Conservation (phyloP, 1,140 invertebrate genomes). For the Daktulosphaira vitifoliae region DNA sequence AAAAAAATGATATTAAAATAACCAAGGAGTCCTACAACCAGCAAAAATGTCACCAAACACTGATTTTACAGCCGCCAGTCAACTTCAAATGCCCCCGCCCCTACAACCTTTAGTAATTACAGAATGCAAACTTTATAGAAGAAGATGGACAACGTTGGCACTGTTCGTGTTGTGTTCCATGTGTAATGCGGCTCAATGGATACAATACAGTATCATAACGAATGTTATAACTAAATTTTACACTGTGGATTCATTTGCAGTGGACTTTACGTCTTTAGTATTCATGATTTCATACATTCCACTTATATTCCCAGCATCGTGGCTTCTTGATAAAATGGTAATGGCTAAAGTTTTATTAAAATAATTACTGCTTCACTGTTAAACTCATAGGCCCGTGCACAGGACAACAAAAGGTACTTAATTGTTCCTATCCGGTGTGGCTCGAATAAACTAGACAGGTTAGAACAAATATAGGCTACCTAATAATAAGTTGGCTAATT, state of each 20-base stretch:
- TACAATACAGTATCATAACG: constrained; percentile 79
- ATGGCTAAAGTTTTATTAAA: constrained; percentile 45
- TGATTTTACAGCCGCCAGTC: too few species aligned
- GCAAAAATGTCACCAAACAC: too few species aligned
- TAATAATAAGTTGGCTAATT: too few species aligned
- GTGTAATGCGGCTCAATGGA: constrained; percentile 82
- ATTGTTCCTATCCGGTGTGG: too few species aligned
- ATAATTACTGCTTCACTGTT: too few species aligned
- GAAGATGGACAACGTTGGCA: constrained; percentile 75
- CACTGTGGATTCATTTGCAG: constrained; percentile 55
- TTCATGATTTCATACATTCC: constrained; percentile 96
- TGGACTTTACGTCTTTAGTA: constrained; percentile 95
- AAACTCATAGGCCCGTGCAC: too few species aligned
- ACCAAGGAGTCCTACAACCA: too few species aligned
- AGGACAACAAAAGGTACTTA: too few species aligned
- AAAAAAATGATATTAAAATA: too few species aligned
- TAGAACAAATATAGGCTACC: too few species aligned
- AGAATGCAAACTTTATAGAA: constrained; percentile 50
- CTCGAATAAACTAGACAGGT: too few species aligned
- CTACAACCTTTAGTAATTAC: constrained; percentile 3
- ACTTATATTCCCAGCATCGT: constrained; percentile 91
- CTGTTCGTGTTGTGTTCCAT: constrained; percentile 88
- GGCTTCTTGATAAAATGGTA: constrained; percentile 80
- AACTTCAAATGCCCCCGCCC: too few species aligned
- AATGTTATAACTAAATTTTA: constrained; percentile 65